Base-by-base conservation (phyloP, 2,797 vertebrate species). In the Choloepus didactylus region DNA sequence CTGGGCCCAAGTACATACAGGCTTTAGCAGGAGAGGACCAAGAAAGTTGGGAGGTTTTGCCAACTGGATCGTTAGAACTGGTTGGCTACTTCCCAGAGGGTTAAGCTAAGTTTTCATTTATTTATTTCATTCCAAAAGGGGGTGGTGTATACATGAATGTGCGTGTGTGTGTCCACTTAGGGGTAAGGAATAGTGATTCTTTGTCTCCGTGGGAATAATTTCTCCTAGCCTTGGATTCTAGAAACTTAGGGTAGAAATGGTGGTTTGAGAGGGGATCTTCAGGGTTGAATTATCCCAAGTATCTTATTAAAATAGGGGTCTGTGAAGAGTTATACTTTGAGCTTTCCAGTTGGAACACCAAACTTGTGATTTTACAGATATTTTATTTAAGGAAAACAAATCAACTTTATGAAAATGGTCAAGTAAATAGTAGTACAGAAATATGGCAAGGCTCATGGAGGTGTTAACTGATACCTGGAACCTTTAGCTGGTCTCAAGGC, bases 341-440 rank as follows among this genome's bases (percentile, higher is more conserved):
- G 10, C 29, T 95, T 91, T 96, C 86, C 64, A 69, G 44, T 73
- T 87, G 77, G 91, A 96, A 93, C 60, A 85, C 38, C 70, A 72
- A 93, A 89, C 67, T 66, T 12, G 0, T 75, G 41, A 91, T 94
- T 89, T 94, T 83, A 84, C n/a, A 59, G 35, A 31, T 87, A 29
- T 81, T 96, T 93, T 82, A 89, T 67, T 86, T 96, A 86, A 91
- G 41, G 66, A 82, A 79, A 38, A 18, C 35, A 41, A 79, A 46
- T 89, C 44, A 7, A 12, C 81, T 93, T 84, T 31, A 79, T 51
- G 18, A 89, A 79, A 89, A 77, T 38, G 25, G 31, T 93, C 21
- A 85, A 91, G 46, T 60, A 72, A 87, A 69, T 56, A 93, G 69
- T n/a, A 66, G 64, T 87, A 19, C 2, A 54, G 69, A 94, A 91